phyloP scores from a whole-genome alignment of 2,113 vertebrate species.

The Anarhynchus alexandrinus region DNA sequence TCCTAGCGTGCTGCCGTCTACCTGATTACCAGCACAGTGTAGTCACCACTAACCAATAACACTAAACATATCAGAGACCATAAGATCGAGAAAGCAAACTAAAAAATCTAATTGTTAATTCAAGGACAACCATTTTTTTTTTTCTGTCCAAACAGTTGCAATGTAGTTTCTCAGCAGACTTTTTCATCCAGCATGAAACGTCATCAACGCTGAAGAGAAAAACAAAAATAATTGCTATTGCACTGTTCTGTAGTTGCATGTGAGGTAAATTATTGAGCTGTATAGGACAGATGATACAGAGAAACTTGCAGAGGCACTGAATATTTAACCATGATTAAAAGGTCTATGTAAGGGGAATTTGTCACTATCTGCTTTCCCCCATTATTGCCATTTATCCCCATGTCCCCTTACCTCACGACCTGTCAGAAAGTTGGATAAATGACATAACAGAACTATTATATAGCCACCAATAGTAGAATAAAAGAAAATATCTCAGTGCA shows the following conservation, averaged over 20 bases:
- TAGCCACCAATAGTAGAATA: neutral
- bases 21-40: neutral
- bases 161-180: neutral
- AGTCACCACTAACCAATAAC: neutral
- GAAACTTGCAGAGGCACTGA: neutral
- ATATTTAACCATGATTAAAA: conserved; percentile 51
- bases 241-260: neutral
- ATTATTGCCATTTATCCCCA: conserved; percentile 3
- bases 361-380: neutral
- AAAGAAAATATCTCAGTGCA: neutral
- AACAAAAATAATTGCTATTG: neutral
- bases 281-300: neutral
- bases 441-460: neutral
- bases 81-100: neutral
- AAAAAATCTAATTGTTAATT: neutral
- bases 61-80: neutral
- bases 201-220: neutral
- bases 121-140: neutral
- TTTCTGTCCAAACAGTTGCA: neutral
- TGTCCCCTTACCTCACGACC: neutral
- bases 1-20: neutral
- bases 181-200: neutral
- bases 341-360: neutral
- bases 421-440: conserved; percentile 24
- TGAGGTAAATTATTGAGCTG: neutral